Conservation (phyloP, 2,888 invertebrate species). For the Xanthia icteritia region DNA sequence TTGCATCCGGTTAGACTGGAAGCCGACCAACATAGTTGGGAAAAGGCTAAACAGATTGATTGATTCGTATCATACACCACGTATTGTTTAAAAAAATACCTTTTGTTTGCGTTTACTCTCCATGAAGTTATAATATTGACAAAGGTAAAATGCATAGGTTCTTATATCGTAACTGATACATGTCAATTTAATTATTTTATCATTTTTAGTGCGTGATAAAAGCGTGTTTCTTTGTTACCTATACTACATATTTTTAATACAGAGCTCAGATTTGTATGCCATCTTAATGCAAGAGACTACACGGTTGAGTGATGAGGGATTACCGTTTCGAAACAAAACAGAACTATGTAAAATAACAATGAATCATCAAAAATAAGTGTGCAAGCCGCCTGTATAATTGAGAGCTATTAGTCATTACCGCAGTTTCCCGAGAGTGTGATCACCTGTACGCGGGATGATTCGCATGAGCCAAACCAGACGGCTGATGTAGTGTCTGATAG, state of each 20-base stretch:
- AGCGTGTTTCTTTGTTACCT: too few relatives aligned
- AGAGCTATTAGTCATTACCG: conserved; percentile 40
- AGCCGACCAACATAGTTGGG: too few relatives aligned
- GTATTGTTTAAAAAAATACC: too few relatives aligned
- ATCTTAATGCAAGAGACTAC: background rate
- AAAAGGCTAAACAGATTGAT: too few relatives aligned
- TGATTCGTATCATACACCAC: too few relatives aligned
- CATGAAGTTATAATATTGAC: too few relatives aligned
- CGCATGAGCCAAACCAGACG: conserved; percentile 43
- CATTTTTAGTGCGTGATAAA: too few relatives aligned
- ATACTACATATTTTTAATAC: background rate
- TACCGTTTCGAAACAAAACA: conserved; percentile 34
- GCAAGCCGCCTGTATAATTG: conserved; percentile 28
- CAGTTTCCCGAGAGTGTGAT: conserved; percentile 45
- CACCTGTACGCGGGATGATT: conserved; percentile 23
- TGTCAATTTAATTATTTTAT: too few relatives aligned
- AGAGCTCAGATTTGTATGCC: background rate
- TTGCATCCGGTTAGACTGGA: too few relatives aligned
- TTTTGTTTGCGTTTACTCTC: too few relatives aligned
- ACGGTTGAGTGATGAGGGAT: background rate
- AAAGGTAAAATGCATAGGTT: too few relatives aligned
- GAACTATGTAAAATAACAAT: conserved; percentile 37
- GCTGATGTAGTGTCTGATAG: conserved; percentile 24
- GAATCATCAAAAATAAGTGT: conserved; percentile 7
- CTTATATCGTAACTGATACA: too few relatives aligned